Percentiles rank a stretch among this genome's conserved stretches.
These are phyloP conservation scores for Drosophila prosaltans DNA, from an alignment of 1,140 invertebrate genomes.

Conservation along the genomic window DNA sequence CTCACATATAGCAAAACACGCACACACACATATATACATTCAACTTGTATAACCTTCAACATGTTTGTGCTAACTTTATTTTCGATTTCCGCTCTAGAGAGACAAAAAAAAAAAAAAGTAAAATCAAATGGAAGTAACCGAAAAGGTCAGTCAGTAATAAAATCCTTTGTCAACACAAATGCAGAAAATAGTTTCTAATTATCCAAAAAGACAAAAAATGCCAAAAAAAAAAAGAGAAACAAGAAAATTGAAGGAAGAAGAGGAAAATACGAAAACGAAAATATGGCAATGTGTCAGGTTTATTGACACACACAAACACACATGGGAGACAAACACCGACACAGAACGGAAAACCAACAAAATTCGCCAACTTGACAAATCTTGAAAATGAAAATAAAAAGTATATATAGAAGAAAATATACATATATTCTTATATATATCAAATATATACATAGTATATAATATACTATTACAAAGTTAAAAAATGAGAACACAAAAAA, in stretches of 20 bases:
- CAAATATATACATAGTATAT: not conserved
- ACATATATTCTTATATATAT: conserved; percentile 1
- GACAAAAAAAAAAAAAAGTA: conserved; percentile 31
- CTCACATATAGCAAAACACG: conserved; percentile 27
- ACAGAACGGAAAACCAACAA: conserved; percentile 23
- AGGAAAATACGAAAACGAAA: not conserved
- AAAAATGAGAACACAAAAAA: conserved; percentile 14
- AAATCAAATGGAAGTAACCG: conserved; percentile 34
- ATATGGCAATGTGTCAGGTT: conserved; percentile 8
- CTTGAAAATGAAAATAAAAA: conserved; percentile 20
- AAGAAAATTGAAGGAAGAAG: too few relatives aligned
- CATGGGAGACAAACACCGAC: not conserved
- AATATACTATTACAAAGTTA: conserved; percentile 16
- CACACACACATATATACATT: not conserved
- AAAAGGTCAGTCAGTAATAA: conserved; percentile 43
- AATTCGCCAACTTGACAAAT: conserved; percentile 59
- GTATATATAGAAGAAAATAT: not conserved
- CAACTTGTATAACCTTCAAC: conserved; percentile 48
- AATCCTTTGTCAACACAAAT: conserved; percentile 14
- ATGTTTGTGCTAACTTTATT: conserved; percentile 52
- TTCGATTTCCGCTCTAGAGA: conserved; percentile 48
- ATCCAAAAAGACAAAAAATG: not conserved
- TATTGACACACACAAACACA: conserved; percentile 18
- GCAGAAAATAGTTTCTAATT: conserved; percentile 11
- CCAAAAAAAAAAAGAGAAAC: not conserved